Evolutionary conservation across 64 coral and sea anemone species (phyloP).

Genomic region (Catalaphyllia jardinei): DNA sequence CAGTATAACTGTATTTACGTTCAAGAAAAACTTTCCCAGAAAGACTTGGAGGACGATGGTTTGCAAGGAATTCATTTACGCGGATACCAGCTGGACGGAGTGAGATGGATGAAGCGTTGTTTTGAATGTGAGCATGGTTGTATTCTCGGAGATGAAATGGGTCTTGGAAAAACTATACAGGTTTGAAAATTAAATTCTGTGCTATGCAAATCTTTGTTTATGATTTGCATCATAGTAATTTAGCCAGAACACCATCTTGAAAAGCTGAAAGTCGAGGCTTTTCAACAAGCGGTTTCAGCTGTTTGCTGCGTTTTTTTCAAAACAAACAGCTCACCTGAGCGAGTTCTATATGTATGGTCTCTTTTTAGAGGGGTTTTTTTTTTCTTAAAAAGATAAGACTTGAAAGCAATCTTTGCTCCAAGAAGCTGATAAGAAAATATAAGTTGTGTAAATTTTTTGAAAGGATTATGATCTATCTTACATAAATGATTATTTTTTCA

Average conservation of each 20-base stretch:
- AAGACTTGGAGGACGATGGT: slow-evolving; percentile 49
- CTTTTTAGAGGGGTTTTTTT: too few relatives aligned
- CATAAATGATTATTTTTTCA: too few relatives aligned
- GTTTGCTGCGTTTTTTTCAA: too few relatives aligned
- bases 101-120: slow-evolving; percentile 54
- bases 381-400: too few relatives aligned
- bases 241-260: neutral
- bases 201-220: neutral
- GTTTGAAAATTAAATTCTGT: slow-evolving; percentile 26
- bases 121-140: slow-evolving; percentile 55
- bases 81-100: slow-evolving; percentile 78
- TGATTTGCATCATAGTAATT: neutral
- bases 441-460: too few relatives aligned
- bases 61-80: slow-evolving; percentile 68
- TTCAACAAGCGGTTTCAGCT: too few relatives aligned
- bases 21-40: slow-evolving; percentile 44
- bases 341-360: too few relatives aligned
- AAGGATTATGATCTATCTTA: too few relatives aligned
- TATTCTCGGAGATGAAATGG: slow-evolving; percentile 92
- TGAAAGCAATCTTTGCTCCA: too few relatives aligned
- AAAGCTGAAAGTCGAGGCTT: neutral
- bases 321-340: too few relatives aligned
- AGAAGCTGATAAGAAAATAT: too few relatives aligned
- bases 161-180: slow-evolving; percentile 92
- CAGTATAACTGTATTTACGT: neutral